A percentile compares a stretch with the other conserved stretches of the same genome.
Conservation (phyloP, 1,140 invertebrate species). For the Drosophila gunungcola region DNA sequence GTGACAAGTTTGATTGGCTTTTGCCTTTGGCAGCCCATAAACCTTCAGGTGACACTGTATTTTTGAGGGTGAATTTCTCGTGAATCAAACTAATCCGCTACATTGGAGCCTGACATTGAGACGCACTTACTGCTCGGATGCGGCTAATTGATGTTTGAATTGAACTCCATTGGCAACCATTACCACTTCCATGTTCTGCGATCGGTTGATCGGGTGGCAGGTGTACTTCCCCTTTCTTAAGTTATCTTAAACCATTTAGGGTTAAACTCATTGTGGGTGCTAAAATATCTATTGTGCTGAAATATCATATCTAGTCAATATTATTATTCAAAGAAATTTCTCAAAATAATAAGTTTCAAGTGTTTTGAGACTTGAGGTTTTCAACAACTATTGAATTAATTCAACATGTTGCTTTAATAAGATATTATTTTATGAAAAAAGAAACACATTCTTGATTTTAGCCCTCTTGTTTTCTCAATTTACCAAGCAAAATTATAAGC, state of each 20-base stretch:
- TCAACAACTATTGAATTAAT: too few relatives aligned
- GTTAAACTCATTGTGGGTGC: background rate
- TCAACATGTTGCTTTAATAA: too few relatives aligned
- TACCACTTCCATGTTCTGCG: constrained; percentile 28
- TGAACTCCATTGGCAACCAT: constrained; percentile 27
- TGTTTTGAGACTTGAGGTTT: too few relatives aligned
- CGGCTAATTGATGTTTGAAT: constrained; percentile 64
- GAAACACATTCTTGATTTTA: too few relatives aligned
- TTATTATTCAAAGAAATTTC: too few relatives aligned
- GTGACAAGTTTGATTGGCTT: constrained; percentile 51
- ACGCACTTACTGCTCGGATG: constrained; percentile 55
- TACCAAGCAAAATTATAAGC: too few relatives aligned
- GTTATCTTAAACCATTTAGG: background rate
- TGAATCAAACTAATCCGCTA: constrained; percentile 53
- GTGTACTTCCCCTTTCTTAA: background rate
- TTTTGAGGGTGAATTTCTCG: constrained; percentile 32
- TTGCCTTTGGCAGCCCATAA: constrained; percentile 45
- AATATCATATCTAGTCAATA: too few relatives aligned
- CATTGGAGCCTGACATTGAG: constrained; percentile 60
- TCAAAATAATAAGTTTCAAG: too few relatives aligned
- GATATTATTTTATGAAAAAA: too few relatives aligned
- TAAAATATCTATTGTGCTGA: too few relatives aligned
- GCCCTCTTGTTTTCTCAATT: too few relatives aligned
- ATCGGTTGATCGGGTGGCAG: constrained; percentile 5
- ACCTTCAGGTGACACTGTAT: constrained; percentile 58